A percentile compares a stretch with the other conserved stretches of the same genome.
phyloP scores from a whole-genome alignment of 1,140 invertebrate species.

The Wasmannia auropunctata region DNA sequence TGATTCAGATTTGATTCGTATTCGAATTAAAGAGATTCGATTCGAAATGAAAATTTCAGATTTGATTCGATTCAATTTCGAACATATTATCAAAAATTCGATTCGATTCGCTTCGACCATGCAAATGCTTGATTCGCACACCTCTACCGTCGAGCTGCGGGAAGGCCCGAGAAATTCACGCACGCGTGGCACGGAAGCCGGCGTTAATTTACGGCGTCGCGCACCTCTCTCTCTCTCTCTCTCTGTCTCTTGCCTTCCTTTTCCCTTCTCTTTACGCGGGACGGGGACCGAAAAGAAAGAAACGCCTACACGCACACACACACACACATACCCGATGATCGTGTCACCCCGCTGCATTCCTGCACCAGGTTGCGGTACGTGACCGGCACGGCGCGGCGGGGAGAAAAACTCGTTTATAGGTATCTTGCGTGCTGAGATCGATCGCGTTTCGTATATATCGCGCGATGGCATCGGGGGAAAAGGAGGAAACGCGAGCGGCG shows the following conservation, averaged over 20 bases:
- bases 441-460: constrained; percentile 33
- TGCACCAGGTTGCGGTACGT: background rate
- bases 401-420: constrained; percentile 64
- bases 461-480: constrained; percentile 46
- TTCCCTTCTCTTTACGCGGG: background rate
- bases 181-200: constrained; percentile 5
- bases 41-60: too few relatives aligned
- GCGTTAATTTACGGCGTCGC: background rate
- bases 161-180: constrained; percentile 15
- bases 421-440: constrained; percentile 40
- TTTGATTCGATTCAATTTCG: too few relatives aligned
- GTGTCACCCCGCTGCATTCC: constrained; percentile 43
- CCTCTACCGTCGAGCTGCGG: background rate
- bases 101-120: too few relatives aligned
- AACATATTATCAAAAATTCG: too few relatives aligned
- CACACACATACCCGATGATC: background rate
- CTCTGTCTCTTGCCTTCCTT: background rate
- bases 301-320: too few relatives aligned
- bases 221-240: background rate
- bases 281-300: background rate
- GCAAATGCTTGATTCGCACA: too few relatives aligned
- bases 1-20: too few relatives aligned
- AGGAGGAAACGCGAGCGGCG: constrained; percentile 60
- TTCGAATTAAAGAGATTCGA: too few relatives aligned
- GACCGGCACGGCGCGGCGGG: background rate